These are phyloP conservation scores for Rotaria macrura DNA, from an alignment of 2,888 invertebrate genomes.

Conservation along the genomic window DNA sequence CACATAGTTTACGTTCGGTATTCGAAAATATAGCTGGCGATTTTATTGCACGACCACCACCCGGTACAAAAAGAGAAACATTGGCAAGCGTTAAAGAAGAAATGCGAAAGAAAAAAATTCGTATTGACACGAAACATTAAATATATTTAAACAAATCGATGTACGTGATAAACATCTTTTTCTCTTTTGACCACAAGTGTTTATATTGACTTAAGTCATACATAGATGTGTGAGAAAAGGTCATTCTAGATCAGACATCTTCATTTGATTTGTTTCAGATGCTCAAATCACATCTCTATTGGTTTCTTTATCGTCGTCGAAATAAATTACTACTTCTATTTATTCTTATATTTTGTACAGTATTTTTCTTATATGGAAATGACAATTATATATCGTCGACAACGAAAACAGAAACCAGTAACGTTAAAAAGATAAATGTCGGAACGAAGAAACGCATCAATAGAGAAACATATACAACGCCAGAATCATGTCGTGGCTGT, in stretches of 20 bases:
- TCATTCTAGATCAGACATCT: neutral
- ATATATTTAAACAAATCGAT: neutral
- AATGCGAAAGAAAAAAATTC: neutral
- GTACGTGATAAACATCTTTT: neutral
- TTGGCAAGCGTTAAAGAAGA: neutral
- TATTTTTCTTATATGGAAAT: neutral
- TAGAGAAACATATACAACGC: conserved; percentile 15
- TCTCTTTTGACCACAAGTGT: neutral
- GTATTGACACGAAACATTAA: neutral
- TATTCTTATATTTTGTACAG: neutral
- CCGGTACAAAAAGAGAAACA: neutral
- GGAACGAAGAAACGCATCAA: conserved; percentile 8
- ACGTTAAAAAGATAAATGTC: neutral
- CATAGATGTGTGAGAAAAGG: neutral
- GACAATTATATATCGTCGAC: neutral
- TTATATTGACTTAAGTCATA: neutral
- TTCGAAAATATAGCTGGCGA: neutral
- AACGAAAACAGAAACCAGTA: neutral
- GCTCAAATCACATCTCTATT: neutral
- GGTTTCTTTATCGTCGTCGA: neutral
- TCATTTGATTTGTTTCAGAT: neutral
- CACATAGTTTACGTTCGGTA: neutral
- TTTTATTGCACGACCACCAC: neutral
- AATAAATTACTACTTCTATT: neutral
- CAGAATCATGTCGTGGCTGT: conserved; percentile 35